Base-by-base conservation (phyloP, 23 tunicate genomes). In the Halocynthia aurantium region DNA sequence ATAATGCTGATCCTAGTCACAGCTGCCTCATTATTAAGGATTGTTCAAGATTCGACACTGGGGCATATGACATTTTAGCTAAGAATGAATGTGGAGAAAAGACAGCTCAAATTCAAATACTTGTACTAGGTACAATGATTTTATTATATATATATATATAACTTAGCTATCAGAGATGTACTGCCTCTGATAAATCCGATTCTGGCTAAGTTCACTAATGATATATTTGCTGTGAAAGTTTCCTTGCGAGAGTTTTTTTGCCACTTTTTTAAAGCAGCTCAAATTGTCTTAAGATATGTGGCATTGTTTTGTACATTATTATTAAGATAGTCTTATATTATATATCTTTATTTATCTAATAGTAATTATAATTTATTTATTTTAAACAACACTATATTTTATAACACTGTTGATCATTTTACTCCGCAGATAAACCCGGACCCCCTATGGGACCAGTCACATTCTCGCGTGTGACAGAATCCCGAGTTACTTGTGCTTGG, bases 21-120 rank as follows among this genome's bases (percentile, higher is more conserved):
- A 84, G 82, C 82, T 84, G 88, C 70, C 21, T 94, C 4, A 50
- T 85, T 2, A 75, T 94, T 55, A 94, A 94, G 58, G 95, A 88
- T 57, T 81, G 87, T 64, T 57, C 78, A n/a, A 77, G 83, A 52
- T 51, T 6, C 7, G 95, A 94, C 57, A 62, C 99, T 52, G 99
- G 99, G 9, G 62, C 22, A 5, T 94, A 84, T 65, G 77, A 82
- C 6, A 61, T 94, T 31, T 55, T 13, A 6, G 99, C 99, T 6
- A 84, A 62, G 84, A 94, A 94, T 57, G 92, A 88, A 8, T 84
- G 86, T 70, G 99, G 99, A 50, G 99, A 88, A 75, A 84, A 84
- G 58, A 55, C 95, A 7, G 95, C 84, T 58, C 78, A 88, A n/a
- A 81, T 94, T 80, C 84, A 76, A 55, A 75, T 88, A 10, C 73